These are phyloP conservation scores for Stramonita haemastoma DNA, from an alignment of 2,888 invertebrate genomes.

Conservation along the genomic window DNA sequence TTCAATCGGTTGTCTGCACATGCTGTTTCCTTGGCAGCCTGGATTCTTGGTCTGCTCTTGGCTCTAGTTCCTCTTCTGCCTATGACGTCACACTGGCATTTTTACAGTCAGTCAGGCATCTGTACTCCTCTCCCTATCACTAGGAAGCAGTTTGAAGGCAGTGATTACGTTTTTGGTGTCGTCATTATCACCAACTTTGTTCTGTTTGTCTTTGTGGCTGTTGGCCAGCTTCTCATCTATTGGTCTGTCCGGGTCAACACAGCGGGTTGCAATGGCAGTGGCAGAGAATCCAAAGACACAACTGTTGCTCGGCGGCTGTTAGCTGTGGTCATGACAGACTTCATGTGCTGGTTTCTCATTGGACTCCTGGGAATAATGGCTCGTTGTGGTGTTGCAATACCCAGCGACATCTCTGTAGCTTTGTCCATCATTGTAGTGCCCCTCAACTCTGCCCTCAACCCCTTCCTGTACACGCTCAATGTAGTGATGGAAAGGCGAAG, in stretches of 20 bases:
- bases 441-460: constrained; percentile 80
- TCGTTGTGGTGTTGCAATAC: constrained; percentile 20
- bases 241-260: constrained; percentile 31
- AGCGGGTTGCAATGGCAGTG: neutral
- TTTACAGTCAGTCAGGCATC: constrained; percentile 44
- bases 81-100: constrained; percentile 34
- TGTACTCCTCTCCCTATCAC: constrained; percentile 46
- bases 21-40: constrained; percentile 19
- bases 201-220: constrained; percentile 37
- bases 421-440: constrained; percentile 78
- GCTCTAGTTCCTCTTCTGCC: constrained; percentile 42
- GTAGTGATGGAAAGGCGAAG: constrained; percentile 32
- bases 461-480: constrained; percentile 57
- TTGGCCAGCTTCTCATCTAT: constrained; percentile 46
- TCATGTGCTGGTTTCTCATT: constrained; percentile 47
- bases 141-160: constrained; percentile 29
- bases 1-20: constrained; percentile 38
- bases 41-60: constrained; percentile 36
- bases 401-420: constrained; percentile 40
- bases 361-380: constrained; percentile 43
- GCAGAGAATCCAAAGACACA: constrained; percentile 36
- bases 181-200: constrained; percentile 43
- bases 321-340: constrained; percentile 44
- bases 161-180: constrained; percentile 43
- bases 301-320: constrained; percentile 44